Evolutionary conservation across 2,888 invertebrate genomes (phyloP), one percentile per base, ranked within the genome.

Genomic region (Latrodectus elegans): DNA sequence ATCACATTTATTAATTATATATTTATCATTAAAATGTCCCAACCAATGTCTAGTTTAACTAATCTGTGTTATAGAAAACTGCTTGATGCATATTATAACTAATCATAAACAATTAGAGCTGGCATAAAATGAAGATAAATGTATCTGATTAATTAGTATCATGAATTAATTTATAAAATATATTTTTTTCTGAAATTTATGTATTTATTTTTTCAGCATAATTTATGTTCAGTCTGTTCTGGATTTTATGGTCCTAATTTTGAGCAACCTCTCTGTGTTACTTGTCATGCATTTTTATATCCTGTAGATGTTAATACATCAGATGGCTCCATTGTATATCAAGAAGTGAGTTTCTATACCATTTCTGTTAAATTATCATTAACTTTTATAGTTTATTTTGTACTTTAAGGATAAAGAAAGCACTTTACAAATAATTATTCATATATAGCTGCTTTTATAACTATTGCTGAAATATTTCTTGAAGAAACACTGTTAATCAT

Each of bases 171-270:
- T 22, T 22, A 55, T 22, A 14, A 12, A 55, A 17, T 74, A 12
- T 52, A 17, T 55, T 74, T 74, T 55, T 72, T 72, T 51, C 6
- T 49, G 1, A 72, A 51, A 14, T 49, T 49, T 49, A 12, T 53
- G 0, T 70, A 49, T 86, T 85, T 70, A 49, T 86, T 85, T 26
- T 91, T 91, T 75, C 93, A 96, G 95, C 94, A 95, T 91, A 92
- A 94, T 26, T 93, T 94, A 75, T 97, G 97, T 92, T 95, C 95
- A 91, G 94, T 96, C 84, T 98, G 98, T 91, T 95, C 96, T 93
- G 98, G 98, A 15, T 98, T 96, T 92, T 98, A 98, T 92, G 97
- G 97, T 0, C 96, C 96, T 0, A 96, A 95, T 92, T 97, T 96
- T 92, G 96, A 95, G 52, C 97, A 97, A 92, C 97, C 97, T 12